Conservation (phyloP, 2,113 vertebrate genomes). For the Eudyptes chrysolophus region DNA sequence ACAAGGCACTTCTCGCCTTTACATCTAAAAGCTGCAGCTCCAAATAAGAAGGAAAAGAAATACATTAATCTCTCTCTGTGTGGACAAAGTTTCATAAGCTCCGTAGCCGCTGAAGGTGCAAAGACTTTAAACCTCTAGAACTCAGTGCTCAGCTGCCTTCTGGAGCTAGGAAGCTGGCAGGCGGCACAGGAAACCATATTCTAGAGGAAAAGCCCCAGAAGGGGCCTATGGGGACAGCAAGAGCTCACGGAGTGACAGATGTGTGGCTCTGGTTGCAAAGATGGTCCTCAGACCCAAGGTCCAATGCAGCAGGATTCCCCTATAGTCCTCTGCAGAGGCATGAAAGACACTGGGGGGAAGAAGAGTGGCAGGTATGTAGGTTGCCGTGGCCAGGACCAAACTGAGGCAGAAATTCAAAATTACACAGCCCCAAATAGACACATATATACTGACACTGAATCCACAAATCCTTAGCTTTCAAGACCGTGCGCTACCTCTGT, state of each 20-base stretch:
- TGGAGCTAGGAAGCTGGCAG: background rate
- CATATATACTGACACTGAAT: background rate
- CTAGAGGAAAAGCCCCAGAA: background rate
- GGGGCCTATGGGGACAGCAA: background rate
- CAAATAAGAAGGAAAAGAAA: conserved; percentile 13
- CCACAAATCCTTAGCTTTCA: background rate
- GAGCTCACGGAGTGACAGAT: background rate
- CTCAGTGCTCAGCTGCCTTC: background rate
- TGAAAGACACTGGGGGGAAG: background rate
- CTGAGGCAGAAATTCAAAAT: background rate
- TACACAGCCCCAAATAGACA: background rate
- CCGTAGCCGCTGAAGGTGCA: conserved; percentile 20
- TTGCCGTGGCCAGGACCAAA: background rate
- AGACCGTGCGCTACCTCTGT: background rate
- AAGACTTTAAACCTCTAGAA: conserved; percentile 32
- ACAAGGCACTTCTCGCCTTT: background rate
- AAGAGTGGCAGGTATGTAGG: background rate
- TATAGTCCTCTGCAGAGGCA: background rate
- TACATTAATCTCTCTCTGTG: conserved; percentile 1
- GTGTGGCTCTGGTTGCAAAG: background rate
- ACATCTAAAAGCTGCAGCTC: background rate
- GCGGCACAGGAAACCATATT: background rate
- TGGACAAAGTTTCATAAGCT: conserved; percentile 32
- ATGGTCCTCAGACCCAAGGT: background rate
- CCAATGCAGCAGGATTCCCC: background rate